Conservation (phyloP, 1,140 invertebrate genomes). For the Musca vetustissima region DNA sequence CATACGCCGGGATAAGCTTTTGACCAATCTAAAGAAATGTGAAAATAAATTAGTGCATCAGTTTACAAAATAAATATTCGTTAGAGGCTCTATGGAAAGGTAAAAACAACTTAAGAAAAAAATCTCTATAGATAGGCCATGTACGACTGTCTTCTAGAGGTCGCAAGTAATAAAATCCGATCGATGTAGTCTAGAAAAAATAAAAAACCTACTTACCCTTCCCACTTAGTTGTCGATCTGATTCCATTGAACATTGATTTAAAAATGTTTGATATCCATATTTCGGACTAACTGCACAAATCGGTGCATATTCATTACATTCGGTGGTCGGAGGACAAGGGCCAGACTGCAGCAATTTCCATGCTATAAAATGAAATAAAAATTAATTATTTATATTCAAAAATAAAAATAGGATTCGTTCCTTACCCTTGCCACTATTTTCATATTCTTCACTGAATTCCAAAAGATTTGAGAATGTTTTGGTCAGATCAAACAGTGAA, state of each 20-base stretch:
- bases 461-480: background rate
- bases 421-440: background rate
- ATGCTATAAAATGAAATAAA: background rate
- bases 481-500: background rate
- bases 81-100: no score
- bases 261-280: background rate
- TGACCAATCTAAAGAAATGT: background rate
- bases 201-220: slow-evolving; percentile 2
- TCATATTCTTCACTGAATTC: background rate
- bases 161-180: no score
- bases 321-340: background rate
- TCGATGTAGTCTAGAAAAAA: no score
- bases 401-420: no score
- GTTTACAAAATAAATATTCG: no score
- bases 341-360: background rate
- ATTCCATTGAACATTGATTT: background rate
- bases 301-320: background rate
- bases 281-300: background rate
- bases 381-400: no score
- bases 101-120: no score
- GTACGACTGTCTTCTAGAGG: no score
- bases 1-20: background rate
- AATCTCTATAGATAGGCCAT: no score
- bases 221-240: background rate
- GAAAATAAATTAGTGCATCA: no score